Evolutionary conservation across 1,140 invertebrate species (phyloP).

Genomic region (Gyrodactylus bullatarudis): DNA sequence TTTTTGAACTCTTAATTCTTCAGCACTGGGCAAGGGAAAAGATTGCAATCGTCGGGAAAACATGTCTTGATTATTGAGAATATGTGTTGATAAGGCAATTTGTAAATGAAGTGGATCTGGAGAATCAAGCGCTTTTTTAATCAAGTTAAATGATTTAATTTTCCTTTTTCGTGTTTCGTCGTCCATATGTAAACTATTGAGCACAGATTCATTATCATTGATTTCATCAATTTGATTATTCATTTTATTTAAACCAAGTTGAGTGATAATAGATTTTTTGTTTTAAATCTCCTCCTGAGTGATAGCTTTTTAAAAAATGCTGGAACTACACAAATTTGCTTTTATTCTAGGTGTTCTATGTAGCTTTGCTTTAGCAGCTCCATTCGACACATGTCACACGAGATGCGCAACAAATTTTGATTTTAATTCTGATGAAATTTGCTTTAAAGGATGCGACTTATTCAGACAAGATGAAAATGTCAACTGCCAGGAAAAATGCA

Average conservation of each 20-base stretch:
- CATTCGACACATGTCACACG: not conserved
- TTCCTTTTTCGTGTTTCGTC: not conserved
- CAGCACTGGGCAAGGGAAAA: constrained; percentile 7
- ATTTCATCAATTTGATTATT: not conserved
- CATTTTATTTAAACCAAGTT: not conserved
- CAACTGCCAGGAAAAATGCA: not conserved
- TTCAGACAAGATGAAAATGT: not conserved
- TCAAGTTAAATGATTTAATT: not conserved
- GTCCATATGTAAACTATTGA: not conserved
- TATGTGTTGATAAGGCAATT: not conserved
- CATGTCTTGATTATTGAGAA: not conserved
- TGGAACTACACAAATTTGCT: too few relatives aligned
- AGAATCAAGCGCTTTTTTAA: not conserved
- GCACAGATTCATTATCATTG: not conserved
- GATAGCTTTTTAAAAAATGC: too few relatives aligned
- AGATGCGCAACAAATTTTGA: not conserved
- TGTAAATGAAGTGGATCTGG: not conserved
- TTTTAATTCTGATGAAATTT: not conserved
- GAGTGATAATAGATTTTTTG: too few relatives aligned
- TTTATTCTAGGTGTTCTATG: too few relatives aligned
- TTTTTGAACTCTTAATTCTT: constrained; percentile 28
- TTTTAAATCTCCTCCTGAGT: too few relatives aligned
- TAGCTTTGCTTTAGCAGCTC: too few relatives aligned
- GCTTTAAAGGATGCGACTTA: not conserved
- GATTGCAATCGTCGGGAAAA: not conserved